phyloP scores from a whole-genome alignment of 2,888 invertebrate species.

The Synanthedon vespiformis region DNA sequence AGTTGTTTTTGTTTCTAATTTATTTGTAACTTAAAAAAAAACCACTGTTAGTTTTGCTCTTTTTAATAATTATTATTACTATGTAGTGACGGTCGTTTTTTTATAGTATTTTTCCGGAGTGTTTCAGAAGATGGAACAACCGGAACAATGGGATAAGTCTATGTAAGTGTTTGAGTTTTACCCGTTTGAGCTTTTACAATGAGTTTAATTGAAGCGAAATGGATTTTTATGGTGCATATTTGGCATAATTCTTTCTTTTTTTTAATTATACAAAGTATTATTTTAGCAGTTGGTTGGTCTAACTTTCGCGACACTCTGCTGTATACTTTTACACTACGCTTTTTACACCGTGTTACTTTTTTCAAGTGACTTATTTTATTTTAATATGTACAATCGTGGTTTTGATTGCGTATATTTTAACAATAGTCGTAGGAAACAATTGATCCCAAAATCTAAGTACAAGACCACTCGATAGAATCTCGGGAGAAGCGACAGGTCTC shows the following conservation, averaged over 20 bases:
- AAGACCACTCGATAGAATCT: neutral
- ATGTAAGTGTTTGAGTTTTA: too few species aligned
- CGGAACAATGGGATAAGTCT: too few species aligned
- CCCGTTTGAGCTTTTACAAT: too few species aligned
- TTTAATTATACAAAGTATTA: too few species aligned
- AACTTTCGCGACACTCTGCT: too few species aligned
- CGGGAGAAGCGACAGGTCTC: too few species aligned
- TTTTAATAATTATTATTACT: neutral
- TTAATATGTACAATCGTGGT: neutral
- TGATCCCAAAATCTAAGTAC: neutral
- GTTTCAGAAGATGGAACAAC: too few species aligned
- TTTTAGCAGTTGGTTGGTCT: too few species aligned
- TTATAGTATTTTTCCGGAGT: neutral
- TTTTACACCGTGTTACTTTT: neutral
- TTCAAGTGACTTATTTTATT: neutral
- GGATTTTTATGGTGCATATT: too few species aligned
- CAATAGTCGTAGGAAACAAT: conserved; percentile 3
- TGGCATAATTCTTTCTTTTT: too few species aligned
- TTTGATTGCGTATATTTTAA: neutral
- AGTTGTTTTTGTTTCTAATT: conserved; percentile 70
- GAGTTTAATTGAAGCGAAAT: too few species aligned
- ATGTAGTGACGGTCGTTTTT: neutral
- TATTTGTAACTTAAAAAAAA: conserved; percentile 28
- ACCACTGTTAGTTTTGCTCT: conserved; percentile 46
- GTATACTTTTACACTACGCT: too few species aligned